phyloP scores from a whole-genome alignment of 2,888 invertebrate species.

The Latheticus oryzae region DNA sequence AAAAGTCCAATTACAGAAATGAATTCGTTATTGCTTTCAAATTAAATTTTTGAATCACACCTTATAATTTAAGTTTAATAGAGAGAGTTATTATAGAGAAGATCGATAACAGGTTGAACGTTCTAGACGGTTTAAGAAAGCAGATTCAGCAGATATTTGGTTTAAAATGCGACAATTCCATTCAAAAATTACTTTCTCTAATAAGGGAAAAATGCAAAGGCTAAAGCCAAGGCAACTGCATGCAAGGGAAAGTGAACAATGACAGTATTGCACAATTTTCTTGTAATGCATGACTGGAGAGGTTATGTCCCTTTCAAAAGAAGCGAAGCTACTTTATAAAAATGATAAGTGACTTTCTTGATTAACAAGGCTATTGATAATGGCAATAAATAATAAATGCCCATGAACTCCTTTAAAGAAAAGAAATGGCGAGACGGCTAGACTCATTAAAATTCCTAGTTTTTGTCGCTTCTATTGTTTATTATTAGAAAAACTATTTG shows the following conservation, averaged over 20 bases:
- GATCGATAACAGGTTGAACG: neutral
- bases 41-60: constrained; percentile 6
- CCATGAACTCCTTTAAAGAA: neutral
- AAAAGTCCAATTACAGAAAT: constrained; percentile 15
- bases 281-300: constrained; percentile 1
- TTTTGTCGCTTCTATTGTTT: constrained; percentile 24
- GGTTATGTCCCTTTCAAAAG: constrained; percentile 4
- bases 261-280: constrained; percentile 2
- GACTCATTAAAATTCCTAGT: constrained; percentile 21
- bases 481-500: constrained; percentile 30
- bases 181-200: neutral
- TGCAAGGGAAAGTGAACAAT: constrained; percentile 6
- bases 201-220: neutral
- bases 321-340: too few species aligned
- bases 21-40: constrained; percentile 3
- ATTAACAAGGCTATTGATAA: constrained; percentile 6
- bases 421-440: constrained; percentile 7
- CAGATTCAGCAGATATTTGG: too few species aligned
- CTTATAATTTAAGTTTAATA: constrained; percentile 14
- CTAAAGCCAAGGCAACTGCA: neutral
- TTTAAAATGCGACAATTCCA: neutral
- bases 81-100: neutral
- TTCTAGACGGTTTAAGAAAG: neutral
- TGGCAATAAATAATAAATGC: constrained; percentile 12
- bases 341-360: too few species aligned